Evolutionary conservation across 2,888 invertebrate species (phyloP).

Genomic region (Tromatobia lineatoria): DNA sequence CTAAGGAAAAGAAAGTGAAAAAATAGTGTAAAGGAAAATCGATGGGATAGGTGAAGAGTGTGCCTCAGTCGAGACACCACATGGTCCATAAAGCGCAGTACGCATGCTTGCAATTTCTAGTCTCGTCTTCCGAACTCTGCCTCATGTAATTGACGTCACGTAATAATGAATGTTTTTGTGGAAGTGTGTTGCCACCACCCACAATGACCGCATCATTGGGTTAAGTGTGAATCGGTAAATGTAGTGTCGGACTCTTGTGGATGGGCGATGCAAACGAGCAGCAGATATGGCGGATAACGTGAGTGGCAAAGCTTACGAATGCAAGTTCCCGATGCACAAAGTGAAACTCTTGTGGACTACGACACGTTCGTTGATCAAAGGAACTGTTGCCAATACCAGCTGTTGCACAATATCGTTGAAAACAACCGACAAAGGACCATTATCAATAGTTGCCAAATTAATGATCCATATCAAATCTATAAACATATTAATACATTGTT

Average conservation of each 20-base stretch:
- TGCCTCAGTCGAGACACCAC: slow-evolving; percentile 32
- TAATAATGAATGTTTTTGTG: slow-evolving; percentile 28
- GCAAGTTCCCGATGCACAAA: slow-evolving; percentile 30
- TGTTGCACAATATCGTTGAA: slow-evolving; percentile 39
- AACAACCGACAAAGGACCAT: neutral
- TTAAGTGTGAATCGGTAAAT: slow-evolving; percentile 44
- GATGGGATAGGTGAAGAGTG: slow-evolving; percentile 27
- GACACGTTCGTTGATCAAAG: slow-evolving; percentile 49
- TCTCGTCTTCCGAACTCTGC: slow-evolving; percentile 40
- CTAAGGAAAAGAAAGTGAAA: neutral
- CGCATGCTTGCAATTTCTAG: slow-evolving; percentile 68
- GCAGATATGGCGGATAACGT: slow-evolving; percentile 70
- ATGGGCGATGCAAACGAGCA: slow-evolving; percentile 52
- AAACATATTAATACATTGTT: too few species aligned
- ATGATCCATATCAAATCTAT: too few species aligned
- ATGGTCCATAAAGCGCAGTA: slow-evolving; percentile 52
- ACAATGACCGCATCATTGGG: slow-evolving; percentile 2
- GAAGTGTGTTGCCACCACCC: slow-evolving; percentile 6
- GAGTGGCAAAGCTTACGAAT: slow-evolving; percentile 56
- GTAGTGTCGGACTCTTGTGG: slow-evolving; percentile 45
- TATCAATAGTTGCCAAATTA: neutral
- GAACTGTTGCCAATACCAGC: slow-evolving; percentile 60
- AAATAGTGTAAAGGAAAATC: slow-evolving; percentile 41
- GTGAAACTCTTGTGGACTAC: slow-evolving; percentile 2
- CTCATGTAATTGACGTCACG: slow-evolving; percentile 43